A percentile compares a stretch with the other conserved stretches of the same genome.
These are phyloP conservation scores for Arctocebus calabarensis DNA, from an alignment of 2,797 vertebrate genomes.

Conservation along the genomic window DNA sequence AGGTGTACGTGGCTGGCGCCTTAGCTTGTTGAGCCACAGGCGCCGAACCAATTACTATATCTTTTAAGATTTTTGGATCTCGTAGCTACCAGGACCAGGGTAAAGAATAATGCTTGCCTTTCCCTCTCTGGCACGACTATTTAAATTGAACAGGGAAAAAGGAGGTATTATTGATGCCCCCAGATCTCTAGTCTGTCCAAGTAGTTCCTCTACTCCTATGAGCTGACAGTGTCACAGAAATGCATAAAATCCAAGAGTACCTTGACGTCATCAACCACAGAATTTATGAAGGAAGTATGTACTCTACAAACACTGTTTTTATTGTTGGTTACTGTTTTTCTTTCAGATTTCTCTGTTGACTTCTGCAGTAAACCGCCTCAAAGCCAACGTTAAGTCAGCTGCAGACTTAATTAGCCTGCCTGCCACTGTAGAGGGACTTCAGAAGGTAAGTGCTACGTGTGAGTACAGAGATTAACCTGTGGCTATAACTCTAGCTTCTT, in stretches of 20 bases:
- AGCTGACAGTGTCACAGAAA: slow-evolving; percentile 36
- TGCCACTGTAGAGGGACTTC: slow-evolving; percentile 95
- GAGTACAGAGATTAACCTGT: background rate
- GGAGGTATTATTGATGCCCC: slow-evolving; percentile 40
- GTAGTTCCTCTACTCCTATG: slow-evolving; percentile 8
- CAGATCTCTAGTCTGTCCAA: slow-evolving; percentile 24
- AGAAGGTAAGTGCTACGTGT: slow-evolving; percentile 91
- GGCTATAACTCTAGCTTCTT: slow-evolving; percentile 36
- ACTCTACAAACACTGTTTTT: slow-evolving; percentile 41
- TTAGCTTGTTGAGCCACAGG: no score
- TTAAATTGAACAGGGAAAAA: slow-evolving; percentile 51
- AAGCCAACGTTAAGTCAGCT: slow-evolving; percentile 95
- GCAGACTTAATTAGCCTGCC: slow-evolving; percentile 96
- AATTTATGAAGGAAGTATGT: slow-evolving; percentile 41
- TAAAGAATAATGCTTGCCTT: slow-evolving; percentile 67
- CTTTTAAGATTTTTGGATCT: slow-evolving; percentile 59
- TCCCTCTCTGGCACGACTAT: slow-evolving; percentile 59
- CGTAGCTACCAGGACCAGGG: slow-evolving; percentile 28
- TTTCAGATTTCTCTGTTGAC: slow-evolving; percentile 93
- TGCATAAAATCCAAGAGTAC: background rate
- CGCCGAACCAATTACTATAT: slow-evolving; percentile 58
- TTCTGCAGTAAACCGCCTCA: slow-evolving; percentile 95
- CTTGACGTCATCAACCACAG: background rate
- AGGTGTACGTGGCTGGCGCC: no score
- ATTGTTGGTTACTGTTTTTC: slow-evolving; percentile 64